phyloP scores from a whole-genome alignment of 1,140 invertebrate species.

The Tetragnatha versicolor region DNA sequence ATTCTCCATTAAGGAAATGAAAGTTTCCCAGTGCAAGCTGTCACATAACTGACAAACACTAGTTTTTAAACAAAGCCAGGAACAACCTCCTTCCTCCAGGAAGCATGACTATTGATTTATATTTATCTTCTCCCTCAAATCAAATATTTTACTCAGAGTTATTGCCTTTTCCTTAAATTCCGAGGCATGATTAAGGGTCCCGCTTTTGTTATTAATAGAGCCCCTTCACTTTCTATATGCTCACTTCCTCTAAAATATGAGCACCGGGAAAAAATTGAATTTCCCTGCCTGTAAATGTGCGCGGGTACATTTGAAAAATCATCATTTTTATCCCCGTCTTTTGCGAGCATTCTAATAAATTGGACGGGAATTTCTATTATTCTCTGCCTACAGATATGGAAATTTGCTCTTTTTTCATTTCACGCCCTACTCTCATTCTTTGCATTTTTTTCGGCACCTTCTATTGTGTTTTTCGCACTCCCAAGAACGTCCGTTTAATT shows the following conservation, averaged over 20 bases:
- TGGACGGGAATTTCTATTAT: constrained; percentile 28
- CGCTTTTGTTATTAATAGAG: constrained; percentile 25
- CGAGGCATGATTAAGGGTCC: constrained; percentile 2
- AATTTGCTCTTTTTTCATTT: constrained; percentile 23
- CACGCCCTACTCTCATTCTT: not conserved
- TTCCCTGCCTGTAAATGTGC: constrained; percentile 1
- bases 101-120: not conserved
- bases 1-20: too few species aligned
- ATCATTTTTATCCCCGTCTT: constrained; percentile 20
- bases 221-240: not conserved
- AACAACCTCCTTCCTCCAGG: too few species aligned
- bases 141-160: not conserved
- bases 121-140: not conserved
- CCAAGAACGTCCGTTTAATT: constrained; percentile 8
- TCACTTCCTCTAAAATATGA: too few species aligned
- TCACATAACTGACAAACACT: too few species aligned
- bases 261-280: not conserved
- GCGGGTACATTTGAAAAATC: constrained; percentile 6
- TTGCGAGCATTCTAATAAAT: not conserved
- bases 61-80: too few species aligned
- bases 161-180: not conserved
- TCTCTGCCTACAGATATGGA: constrained; percentile 9
- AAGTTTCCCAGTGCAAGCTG: too few species aligned
- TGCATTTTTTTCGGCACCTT: not conserved
- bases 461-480: not conserved